Evolutionary conservation across 2,113 vertebrate species (phyloP), one percentile per base, ranked within the genome.

Genomic region (Chrysochloris asiatica): DNA sequence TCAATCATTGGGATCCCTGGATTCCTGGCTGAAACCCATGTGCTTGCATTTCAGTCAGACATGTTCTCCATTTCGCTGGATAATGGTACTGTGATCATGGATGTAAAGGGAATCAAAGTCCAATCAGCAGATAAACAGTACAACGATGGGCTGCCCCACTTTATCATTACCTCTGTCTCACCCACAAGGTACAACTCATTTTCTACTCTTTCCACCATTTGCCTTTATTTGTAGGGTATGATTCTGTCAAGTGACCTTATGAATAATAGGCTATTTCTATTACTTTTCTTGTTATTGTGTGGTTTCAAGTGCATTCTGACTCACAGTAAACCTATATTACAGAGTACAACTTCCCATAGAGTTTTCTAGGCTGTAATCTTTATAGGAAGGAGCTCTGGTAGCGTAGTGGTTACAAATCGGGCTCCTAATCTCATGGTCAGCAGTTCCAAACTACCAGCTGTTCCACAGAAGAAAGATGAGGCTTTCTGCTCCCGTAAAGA

Each of bases 1-100:
- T 85, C 82, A 2, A 0, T 83, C 36, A 76, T 88, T 38, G 45
- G 43, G 19, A 13, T 54, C 48, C 54, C 61, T 33, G 48, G 41
- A 28, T 38, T 56, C 11, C 71, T 45, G 36, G 0, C 69, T 77
- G 85, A 63, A 45, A 78, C 14, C 36, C 8, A 3, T 12, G 77
- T 89, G 10, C 26, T 50, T 93, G 1, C 93, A 88, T 97, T 97
- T 94, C 96, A 99, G 99, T 71, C 98, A 50, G 98, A 99, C 28
- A 97, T 98, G 92, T 98, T 99, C 96, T 99, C 98, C 90, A 97
- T 99, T 84, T 98, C 98, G 0, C 93, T 99, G 98, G 98, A 99
- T 65, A 99, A 99, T 10, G 99, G 99, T 43, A 98, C 98, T 3
- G 98, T 99, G 13, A 97, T 99, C 92, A 97, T 99, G 96, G 98